A percentile compares a stretch with the other conserved stretches of the same genome.
Evolutionary conservation across 1,140 invertebrate species (phyloP).

Genomic region (Leptinotarsa defecta): DNA sequence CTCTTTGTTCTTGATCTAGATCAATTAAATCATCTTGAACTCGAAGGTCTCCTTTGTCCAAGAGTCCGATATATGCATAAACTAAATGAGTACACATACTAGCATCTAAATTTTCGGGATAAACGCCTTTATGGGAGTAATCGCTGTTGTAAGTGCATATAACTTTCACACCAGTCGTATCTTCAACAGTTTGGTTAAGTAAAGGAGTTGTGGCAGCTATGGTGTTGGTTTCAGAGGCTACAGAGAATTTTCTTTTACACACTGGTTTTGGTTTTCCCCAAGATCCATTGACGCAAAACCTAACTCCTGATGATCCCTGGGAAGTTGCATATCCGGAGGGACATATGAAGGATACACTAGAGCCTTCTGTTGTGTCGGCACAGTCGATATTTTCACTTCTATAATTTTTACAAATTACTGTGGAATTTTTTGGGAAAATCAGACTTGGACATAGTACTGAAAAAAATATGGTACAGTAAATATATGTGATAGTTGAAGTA

Average conservation of each 20-base stretch:
- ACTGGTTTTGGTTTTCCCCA: not conserved
- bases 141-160: conserved; percentile 13
- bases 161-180: conserved; percentile 9
- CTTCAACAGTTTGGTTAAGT: not conserved
- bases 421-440: not conserved
- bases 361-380: not conserved
- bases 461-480: conserved; percentile 4
- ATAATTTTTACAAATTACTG: not conserved
- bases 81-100: conserved; percentile 8
- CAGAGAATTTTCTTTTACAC: not conserved
- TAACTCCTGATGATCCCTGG: not conserved
- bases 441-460: conserved; percentile 14
- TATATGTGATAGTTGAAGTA: no score
- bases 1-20: not conserved
- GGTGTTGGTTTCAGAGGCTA: not conserved
- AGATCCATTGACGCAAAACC: conserved; percentile 10
- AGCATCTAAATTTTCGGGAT: conserved; percentile 14
- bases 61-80: conserved; percentile 17
- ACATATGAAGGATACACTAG: conserved; percentile 1
- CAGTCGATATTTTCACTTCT: conserved; percentile 7
- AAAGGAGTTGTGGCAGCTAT: no score
- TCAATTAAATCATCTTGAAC: conserved; percentile 17
- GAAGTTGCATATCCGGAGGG: not conserved
- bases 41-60: conserved; percentile 14
- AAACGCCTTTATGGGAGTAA: conserved; percentile 2